phyloP scores from a whole-genome alignment of 2,888 invertebrate genomes.

The Neocrepidodera transversa region DNA sequence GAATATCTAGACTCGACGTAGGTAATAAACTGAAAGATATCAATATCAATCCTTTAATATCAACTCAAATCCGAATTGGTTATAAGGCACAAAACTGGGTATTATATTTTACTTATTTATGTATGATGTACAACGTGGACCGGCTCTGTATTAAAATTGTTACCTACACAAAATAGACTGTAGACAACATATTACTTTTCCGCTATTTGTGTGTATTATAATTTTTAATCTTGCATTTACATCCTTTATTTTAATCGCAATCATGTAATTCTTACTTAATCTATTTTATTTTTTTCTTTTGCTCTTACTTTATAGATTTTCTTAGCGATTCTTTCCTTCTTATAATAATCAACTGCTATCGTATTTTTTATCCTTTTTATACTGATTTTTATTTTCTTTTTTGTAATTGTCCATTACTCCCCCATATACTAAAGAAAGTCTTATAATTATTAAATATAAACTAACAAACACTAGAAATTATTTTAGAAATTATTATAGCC shows the following conservation, averaged over 20 bases:
- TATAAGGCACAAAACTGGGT: constrained; percentile 22
- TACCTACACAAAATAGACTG: too few relatives aligned
- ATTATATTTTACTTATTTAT: constrained; percentile 32
- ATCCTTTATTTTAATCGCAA: not conserved
- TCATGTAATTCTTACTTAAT: not conserved
- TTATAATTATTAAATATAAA: too few relatives aligned
- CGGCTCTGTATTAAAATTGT: not conserved
- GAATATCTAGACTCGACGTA: constrained; percentile 38
- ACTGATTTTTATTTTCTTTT: too few relatives aligned
- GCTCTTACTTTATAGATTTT: too few relatives aligned
- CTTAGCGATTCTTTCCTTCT: too few relatives aligned
- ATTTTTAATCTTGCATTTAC: not conserved
- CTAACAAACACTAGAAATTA: too few relatives aligned
- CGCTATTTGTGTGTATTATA: not conserved
- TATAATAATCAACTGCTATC: too few relatives aligned
- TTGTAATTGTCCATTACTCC: too few relatives aligned
- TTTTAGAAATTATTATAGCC: too few relatives aligned
- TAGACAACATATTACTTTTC: too few relatives aligned
- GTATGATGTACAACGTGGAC: constrained; percentile 8
- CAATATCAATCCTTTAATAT: not conserved
- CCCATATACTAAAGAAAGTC: too few relatives aligned
- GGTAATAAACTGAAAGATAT: constrained; percentile 12
- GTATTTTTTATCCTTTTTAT: too few relatives aligned
- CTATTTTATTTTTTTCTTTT: not conserved
- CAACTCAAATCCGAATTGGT: constrained; percentile 3